phyloP scores from a whole-genome alignment of 2,888 invertebrate genomes.

The Anthrax anthrax region DNA sequence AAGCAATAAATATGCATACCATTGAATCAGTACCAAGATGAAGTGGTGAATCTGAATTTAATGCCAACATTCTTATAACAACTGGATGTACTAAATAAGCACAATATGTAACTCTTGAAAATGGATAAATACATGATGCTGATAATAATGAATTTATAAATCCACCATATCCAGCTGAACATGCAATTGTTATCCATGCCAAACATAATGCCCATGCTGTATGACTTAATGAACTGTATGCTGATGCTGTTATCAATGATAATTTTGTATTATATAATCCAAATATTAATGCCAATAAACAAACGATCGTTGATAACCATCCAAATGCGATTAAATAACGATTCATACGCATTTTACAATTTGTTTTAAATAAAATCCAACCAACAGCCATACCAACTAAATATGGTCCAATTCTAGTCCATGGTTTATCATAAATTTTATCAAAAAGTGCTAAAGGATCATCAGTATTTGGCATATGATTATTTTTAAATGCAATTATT shows the following conservation, averaged over 20 bases:
- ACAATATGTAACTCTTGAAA: slow-evolving; percentile 76
- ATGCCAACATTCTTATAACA: slow-evolving; percentile 62
- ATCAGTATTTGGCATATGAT: slow-evolving; percentile 63
- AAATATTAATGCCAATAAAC: slow-evolving; percentile 59
- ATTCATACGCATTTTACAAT: slow-evolving; percentile 59
- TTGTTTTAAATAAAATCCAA: slow-evolving; percentile 69
- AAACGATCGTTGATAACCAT: slow-evolving; percentile 52
- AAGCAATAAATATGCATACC: slow-evolving; percentile 34
- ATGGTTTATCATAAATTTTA: slow-evolving; percentile 80
- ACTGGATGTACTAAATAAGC: slow-evolving; percentile 75
- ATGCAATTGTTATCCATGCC: slow-evolving; percentile 73
- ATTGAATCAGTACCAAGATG: slow-evolving; percentile 67
- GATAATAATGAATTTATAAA: slow-evolving; percentile 58
- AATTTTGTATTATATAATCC: slow-evolving; percentile 61
- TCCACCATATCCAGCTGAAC: slow-evolving; percentile 74
- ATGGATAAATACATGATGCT: slow-evolving; percentile 64
- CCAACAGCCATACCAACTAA: slow-evolving; percentile 72
- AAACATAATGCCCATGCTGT: slow-evolving; percentile 69
- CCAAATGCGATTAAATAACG: slow-evolving; percentile 51
- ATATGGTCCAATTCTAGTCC: slow-evolving; percentile 74
- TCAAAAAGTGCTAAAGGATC: slow-evolving; percentile 75
- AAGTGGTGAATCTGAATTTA: slow-evolving; percentile 68
- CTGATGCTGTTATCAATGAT: slow-evolving; percentile 53
- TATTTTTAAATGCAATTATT: slow-evolving; percentile 61
- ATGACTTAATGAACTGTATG: slow-evolving; percentile 68